Conservation (phyloP, 2,797 vertebrate species). For the Lophotriccus pileatus region DNA sequence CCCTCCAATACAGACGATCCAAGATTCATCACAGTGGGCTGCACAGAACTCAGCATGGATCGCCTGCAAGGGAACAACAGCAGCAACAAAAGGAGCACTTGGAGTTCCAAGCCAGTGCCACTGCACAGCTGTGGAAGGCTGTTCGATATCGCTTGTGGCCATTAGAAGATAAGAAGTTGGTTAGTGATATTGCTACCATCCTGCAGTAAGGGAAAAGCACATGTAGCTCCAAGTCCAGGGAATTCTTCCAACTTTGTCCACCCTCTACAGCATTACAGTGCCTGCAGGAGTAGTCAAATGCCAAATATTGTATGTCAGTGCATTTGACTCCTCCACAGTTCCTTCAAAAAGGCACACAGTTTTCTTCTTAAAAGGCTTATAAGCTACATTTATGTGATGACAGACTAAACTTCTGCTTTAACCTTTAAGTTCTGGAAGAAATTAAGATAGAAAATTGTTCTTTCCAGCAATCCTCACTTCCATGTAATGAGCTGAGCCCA, state of each 20-base stretch:
- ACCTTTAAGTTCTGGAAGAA: not conserved
- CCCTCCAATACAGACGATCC: not conserved
- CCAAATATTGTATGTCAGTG: not conserved
- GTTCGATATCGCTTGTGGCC: not conserved
- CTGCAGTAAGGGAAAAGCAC: not conserved
- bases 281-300: not conserved
- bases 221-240: not conserved
- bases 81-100: not conserved
- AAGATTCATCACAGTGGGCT: not conserved
- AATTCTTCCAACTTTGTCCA: not conserved
- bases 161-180: not conserved
- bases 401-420: not conserved
- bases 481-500: not conserved
- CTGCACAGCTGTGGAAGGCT: not conserved
- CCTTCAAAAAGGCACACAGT: not conserved
- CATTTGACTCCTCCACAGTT: not conserved
- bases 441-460: not conserved
- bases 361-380: not conserved
- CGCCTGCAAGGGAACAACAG: not conserved
- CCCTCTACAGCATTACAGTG: not conserved
- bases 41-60: rapidly evolving
- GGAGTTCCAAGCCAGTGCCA: not conserved
- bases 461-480: not conserved
- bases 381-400: not conserved
- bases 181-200: not conserved